These are phyloP conservation scores for Synanthedon tipuliformis DNA, from an alignment of 2,888 invertebrate species.

Conservation along the genomic window DNA sequence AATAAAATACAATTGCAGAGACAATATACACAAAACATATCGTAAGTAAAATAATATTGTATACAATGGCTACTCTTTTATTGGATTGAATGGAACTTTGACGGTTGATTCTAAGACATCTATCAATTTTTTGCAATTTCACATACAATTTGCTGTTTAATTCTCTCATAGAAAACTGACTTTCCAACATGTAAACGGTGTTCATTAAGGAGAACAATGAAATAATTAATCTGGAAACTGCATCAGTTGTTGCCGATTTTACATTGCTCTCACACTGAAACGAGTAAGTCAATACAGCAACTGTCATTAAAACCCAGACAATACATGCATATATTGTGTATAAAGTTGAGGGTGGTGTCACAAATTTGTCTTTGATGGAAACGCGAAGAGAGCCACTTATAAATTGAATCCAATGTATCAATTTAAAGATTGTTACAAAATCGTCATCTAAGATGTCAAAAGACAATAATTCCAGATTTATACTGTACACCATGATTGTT, in stretches of 20 bases:
- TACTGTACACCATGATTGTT: neutral
- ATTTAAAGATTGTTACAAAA: conserved; percentile 29
- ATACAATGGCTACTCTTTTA: neutral
- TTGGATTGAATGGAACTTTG: neutral
- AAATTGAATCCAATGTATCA: conserved; percentile 22
- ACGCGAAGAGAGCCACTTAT: conserved; percentile 32
- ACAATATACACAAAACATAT: neutral
- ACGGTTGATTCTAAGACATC: conserved; percentile 5
- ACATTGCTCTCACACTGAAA: neutral
- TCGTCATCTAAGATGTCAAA: conserved; percentile 36
- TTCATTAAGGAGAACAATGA: neutral
- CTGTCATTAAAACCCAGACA: neutral
- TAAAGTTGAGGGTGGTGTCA: conserved; percentile 20
- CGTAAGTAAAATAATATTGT: neutral
- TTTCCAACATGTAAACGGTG: neutral
- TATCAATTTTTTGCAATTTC: conserved; percentile 40
- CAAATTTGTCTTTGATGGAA: conserved; percentile 29
- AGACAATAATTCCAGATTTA: conserved; percentile 22
- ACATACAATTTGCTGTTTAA: conserved; percentile 30
- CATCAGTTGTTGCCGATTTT: neutral
- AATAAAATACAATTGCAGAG: neutral
- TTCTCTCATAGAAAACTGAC: neutral
- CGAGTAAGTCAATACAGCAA: neutral
- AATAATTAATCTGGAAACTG: neutral
- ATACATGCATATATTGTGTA: conserved; percentile 23